Evolutionary conservation across 2,888 invertebrate species (phyloP).

Genomic region (Sphaerophoria taeniata): DNA sequence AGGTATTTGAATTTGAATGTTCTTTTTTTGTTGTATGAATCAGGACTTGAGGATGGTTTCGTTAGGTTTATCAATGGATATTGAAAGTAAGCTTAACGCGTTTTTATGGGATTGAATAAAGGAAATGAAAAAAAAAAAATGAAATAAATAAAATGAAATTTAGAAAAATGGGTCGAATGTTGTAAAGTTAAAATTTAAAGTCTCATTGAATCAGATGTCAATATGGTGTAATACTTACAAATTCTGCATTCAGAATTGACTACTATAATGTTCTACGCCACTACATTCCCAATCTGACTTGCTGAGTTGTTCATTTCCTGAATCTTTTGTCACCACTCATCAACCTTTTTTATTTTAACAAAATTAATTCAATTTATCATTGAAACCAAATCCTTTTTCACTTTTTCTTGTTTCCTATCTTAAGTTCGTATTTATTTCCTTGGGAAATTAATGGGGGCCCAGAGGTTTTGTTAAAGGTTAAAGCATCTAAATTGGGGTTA

Average conservation of each 20-base stretch:
- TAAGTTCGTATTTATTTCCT: slow-evolving; percentile 18
- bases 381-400: slow-evolving; percentile 9
- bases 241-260: no score
- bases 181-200: not conserved
- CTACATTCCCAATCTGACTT: no score
- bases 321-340: slow-evolving; percentile 18
- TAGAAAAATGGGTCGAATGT: slow-evolving; percentile 4
- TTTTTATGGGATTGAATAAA: slow-evolving; percentile 7
- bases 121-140: not conserved
- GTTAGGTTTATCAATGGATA: no score
- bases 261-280: no score
- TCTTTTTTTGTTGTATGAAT: slow-evolving; percentile 15
- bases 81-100: no score
- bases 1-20: slow-evolving; percentile 38
- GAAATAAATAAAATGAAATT: no score
- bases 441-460: slow-evolving; percentile 1
- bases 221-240: no score
- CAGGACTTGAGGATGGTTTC: slow-evolving; percentile 3
- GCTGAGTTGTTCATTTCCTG: not conserved
- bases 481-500: slow-evolving; percentile 43
- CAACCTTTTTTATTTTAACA: not conserved
- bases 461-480: slow-evolving; percentile 28
- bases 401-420: no score
- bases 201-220: not conserved
- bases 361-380: slow-evolving; percentile 29